Base-by-base conservation (phyloP, 53 echinoderm and acorn worm species). In the Paracentrotus lividus region DNA sequence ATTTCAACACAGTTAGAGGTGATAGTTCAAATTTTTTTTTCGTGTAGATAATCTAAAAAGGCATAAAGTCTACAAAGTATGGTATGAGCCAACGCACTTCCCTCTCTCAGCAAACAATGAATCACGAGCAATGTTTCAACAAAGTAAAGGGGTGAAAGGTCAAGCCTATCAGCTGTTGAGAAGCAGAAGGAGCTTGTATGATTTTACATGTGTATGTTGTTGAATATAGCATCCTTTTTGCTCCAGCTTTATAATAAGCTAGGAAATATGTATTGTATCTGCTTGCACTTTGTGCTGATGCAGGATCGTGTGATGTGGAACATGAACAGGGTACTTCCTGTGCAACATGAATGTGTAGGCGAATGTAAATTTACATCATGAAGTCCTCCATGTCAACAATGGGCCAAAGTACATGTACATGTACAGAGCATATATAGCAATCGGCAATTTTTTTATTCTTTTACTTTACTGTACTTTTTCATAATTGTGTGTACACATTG, bases 221-320 rank as follows among this genome's bases (percentile, higher is more conserved):
- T n/a, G n/a, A n/a, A n/a, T n/a, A n/a, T n/a, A n/a, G n/a, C n/a
- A n/a, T n/a, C n/a, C n/a, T n/a, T n/a, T n/a, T n/a, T n/a, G n/a
- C n/a, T n/a, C n/a, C n/a, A n/a, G n/a, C n/a, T n/a, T n/a, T n/a
- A n/a, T n/a, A n/a, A n/a, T n/a, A n/a, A n/a, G n/a, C n/a, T n/a
- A n/a, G n/a, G n/a, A n/a, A n/a, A n/a, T n/a, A n/a, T n/a, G n/a
- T n/a, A n/a, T n/a, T n/a, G n/a, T 45, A 81, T 81, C 27, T 23
- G n/a, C 81, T 81, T 81, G 81, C 81, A 81, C 81, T 81, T 81
- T 81, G 81, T 24, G 32, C 81, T 12, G 26, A 47, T 44, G 33
- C 27, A 47, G 81, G 81, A 81, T 27, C 26, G 13, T 26, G 81
- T 36, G 40, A 72, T 45, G 13, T 26, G 81, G 72, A 72, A 72